These are phyloP conservation scores for Centropyge bicolor DNA, from an alignment of 2,797 vertebrate species.

Conservation along the genomic window DNA sequence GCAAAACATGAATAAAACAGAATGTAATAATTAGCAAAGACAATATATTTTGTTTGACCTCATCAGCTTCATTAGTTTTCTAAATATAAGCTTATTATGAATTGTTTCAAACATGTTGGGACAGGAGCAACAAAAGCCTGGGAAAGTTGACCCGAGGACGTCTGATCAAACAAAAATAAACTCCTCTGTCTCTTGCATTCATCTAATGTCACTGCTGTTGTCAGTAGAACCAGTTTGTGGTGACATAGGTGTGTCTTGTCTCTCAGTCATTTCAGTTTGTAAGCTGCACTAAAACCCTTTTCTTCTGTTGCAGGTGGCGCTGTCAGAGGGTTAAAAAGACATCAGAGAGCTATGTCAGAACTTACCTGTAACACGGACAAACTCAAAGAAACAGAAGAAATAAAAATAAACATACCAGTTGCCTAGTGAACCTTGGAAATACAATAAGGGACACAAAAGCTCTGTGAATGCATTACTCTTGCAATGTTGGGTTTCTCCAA, in stretches of 20 bases:
- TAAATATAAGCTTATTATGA: too few species aligned
- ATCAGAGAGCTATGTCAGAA: slow-evolving; percentile 57
- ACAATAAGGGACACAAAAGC: slow-evolving; percentile 85
- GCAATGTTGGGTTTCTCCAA: slow-evolving; percentile 99
- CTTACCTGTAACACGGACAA: slow-evolving; percentile 74
- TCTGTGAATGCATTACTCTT: slow-evolving; percentile 92
- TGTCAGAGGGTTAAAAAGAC: slow-evolving; percentile 92
- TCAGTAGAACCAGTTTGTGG: too few species aligned
- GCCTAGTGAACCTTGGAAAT: slow-evolving; percentile 90
- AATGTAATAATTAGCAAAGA: too few species aligned
- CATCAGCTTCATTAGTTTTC: too few species aligned
- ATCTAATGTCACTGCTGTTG: too few species aligned
- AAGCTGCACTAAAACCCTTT: slow-evolving; percentile 1
- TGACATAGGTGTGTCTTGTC: too few species aligned
- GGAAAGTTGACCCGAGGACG: neutral
- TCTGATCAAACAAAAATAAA: neutral
- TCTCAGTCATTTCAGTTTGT: neutral
- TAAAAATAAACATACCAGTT: slow-evolving; percentile 83
- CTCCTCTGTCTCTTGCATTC: too few species aligned
- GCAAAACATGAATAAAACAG: too few species aligned
- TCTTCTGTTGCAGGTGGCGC: slow-evolving; percentile 88
- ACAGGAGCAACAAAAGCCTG: too few species aligned
- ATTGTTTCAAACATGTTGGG: too few species aligned
- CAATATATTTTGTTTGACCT: too few species aligned
- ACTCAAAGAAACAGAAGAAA: slow-evolving; percentile 64